phyloP scores from a whole-genome alignment of 2,113 vertebrate species.

The Labeo catla region DNA sequence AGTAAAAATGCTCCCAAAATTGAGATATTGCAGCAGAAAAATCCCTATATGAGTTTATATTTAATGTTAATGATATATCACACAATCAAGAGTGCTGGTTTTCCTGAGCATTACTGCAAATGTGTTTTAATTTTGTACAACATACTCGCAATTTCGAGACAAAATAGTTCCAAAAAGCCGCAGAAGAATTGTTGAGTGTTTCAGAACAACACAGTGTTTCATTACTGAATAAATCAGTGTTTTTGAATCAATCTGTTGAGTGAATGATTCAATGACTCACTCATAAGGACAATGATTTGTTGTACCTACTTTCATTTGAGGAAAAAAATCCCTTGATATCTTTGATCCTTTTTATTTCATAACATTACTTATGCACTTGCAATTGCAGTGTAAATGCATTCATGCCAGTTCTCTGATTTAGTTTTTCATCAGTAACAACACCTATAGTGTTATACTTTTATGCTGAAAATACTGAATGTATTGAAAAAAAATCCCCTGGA shows the following conservation, averaged over 20 bases:
- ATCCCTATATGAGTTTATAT: background rate
- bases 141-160: too few relatives aligned
- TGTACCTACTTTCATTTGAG: too few relatives aligned
- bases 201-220: too few relatives aligned
- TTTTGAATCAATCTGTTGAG: too few relatives aligned
- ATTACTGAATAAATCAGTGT: too few relatives aligned
- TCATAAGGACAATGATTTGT: background rate
- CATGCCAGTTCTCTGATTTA: background rate
- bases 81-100: too few relatives aligned
- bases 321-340: too few relatives aligned
- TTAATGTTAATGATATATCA: background rate
- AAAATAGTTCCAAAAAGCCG: background rate
- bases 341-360: background rate
- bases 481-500: too few relatives aligned
- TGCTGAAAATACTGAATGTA: too few relatives aligned
- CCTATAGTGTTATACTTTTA: background rate
- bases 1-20: background rate
- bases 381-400: background rate
- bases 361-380: background rate
- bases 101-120: background rate
- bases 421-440: background rate
- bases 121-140: background rate
- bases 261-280: background rate
- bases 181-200: background rate
- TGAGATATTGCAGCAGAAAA: background rate